Percentiles rank a stretch among this genome's conserved stretches.
Evolutionary conservation across 2,113 vertebrate species (phyloP).

Genomic region (Hemiprocne comata): DNA sequence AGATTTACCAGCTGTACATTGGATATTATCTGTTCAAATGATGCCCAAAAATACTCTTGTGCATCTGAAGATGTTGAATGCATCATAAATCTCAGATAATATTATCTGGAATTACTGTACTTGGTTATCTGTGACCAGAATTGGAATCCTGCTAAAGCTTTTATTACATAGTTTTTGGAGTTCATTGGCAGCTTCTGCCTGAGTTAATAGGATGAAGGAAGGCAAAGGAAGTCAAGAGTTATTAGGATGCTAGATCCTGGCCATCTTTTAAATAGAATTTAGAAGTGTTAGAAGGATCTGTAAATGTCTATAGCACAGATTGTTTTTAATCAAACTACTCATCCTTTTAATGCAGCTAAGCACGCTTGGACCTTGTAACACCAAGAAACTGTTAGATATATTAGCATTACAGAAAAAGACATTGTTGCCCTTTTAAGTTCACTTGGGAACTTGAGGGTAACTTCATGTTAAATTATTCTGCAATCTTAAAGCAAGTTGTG

Average conservation of each 20-base stretch:
- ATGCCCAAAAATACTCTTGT: background rate
- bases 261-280: background rate
- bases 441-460: background rate
- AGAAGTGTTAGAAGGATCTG: background rate
- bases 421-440: background rate
- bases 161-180: background rate
- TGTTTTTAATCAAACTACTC: background rate
- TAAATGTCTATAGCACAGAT: background rate
- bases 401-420: background rate
- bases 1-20: slow-evolving; percentile 18
- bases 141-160: background rate
- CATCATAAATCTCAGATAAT: slow-evolving; percentile 44
- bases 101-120: slow-evolving; percentile 32
- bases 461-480: background rate
- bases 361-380: background rate
- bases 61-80: slow-evolving; percentile 32
- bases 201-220: background rate
- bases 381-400: background rate
- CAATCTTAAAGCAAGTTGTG: background rate
- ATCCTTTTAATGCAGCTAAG: background rate
- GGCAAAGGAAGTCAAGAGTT: background rate
- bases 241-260: background rate
- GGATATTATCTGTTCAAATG: slow-evolving; percentile 7
- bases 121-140: slow-evolving; percentile 26
- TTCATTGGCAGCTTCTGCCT: background rate